Conservation (phyloP, 2,888 invertebrate genomes). For the Palloptera scutellata region DNA sequence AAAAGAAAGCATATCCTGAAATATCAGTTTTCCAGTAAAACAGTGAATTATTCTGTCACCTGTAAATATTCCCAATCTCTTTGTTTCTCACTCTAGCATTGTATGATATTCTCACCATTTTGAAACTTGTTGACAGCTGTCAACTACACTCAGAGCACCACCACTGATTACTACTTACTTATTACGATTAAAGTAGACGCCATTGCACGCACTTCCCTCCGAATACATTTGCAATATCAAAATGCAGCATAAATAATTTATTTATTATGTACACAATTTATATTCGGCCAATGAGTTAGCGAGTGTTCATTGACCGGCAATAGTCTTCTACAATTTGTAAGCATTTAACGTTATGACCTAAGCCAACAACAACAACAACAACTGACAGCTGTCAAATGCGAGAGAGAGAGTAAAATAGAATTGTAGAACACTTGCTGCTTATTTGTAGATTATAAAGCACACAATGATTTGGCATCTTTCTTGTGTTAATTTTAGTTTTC, state of each 20-base stretch:
- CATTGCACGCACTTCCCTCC: no score
- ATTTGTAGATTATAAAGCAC: not conserved
- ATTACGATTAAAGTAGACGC: no score
- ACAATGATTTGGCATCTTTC: no score
- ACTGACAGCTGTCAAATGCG: not conserved
- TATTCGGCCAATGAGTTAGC: not conserved
- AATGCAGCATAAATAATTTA: slow-evolving; percentile 13
- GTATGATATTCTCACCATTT: not conserved
- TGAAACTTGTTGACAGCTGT: slow-evolving; percentile 17
- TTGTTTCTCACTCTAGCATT: no score
- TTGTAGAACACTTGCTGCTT: slow-evolving; percentile 4
- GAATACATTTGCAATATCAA: no score
- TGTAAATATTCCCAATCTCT: no score
- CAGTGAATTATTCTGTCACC: no score
- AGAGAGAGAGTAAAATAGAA: slow-evolving; percentile 6
- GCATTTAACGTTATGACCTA: slow-evolving; percentile 5
- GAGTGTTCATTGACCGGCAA: slow-evolving; percentile 14
- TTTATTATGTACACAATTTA: not conserved
- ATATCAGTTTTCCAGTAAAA: no score
- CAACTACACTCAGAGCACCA: not conserved
- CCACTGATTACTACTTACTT: no score
- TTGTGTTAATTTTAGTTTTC: slow-evolving; percentile 6
- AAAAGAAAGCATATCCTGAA: no score
- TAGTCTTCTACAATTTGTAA: not conserved
- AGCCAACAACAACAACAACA: slow-evolving; percentile 3